Base-by-base conservation (phyloP, 2,113 vertebrate species). In the Grammatotria lemairii region DNA sequence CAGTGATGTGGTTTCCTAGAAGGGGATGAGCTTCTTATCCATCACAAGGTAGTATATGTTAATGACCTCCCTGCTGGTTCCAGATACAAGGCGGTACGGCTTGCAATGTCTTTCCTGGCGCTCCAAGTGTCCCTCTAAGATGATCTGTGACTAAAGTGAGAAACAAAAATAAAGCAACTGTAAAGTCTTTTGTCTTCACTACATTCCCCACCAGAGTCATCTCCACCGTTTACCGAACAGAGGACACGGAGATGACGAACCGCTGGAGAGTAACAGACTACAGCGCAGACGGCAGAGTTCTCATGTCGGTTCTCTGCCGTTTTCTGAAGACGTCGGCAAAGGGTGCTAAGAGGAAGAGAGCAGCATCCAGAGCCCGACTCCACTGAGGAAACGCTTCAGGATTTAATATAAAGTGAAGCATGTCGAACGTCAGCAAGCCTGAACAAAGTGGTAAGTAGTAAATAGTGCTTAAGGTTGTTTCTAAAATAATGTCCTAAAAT, bases 371-470 rank as follows among this genome's bases (percentile, higher is more conserved):
- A 28, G 26, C 26, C 26, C 4, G 26, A 26, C 26, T 26, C 26
- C 26, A 28, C 2, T 4, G 4, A 28, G 26, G 26, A 28, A 2
- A 0, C 26, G 26, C 26, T 28, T 28, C 1, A 28, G 26, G 5
- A 5, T 28, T 4, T 28, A 28, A 28, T 28, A 28, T 28, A 28
- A 1, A 28, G 26, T 28, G 26, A 28, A 28, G 26, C 26, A 28
- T 28, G 26, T 28, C 26, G 26, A 28, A 28, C 26, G 26, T 28
- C 26, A 28, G 26, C 26, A 28, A 28, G 26, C 26, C 26, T 4
- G 26, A 26, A 26, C 26, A 26, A 26, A 26, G 26, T 26, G 26
- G 26, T 4, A 26, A 26, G 26, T 26, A 26, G 26, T 26, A 26
- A 26, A 26, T 26, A 26, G 26, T 28, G 26, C 5, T 28, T 28